Evolutionary conservation across 2,888 invertebrate genomes (phyloP).

Genomic region (Pegoplata infirma): DNA sequence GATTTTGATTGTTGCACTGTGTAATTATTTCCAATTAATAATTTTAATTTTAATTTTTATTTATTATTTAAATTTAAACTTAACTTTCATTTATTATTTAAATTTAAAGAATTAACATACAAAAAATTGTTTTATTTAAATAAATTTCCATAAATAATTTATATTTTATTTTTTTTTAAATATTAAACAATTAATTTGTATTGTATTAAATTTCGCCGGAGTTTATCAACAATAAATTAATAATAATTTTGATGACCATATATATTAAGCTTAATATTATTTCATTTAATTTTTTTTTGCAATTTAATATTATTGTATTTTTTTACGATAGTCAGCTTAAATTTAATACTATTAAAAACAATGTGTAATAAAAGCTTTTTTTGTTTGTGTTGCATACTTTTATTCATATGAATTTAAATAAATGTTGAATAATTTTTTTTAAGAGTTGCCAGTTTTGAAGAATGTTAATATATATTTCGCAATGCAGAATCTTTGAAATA

Average conservation of each 20-base stretch:
- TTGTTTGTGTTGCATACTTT: not conserved
- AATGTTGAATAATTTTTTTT: not conserved
- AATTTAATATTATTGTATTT: not conserved
- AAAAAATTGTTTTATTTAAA: not conserved
- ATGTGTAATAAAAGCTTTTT: conserved; percentile 18
- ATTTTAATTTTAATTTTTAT: too few relatives aligned
- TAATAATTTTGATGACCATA: not conserved
- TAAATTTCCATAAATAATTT: not conserved
- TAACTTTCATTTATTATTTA: too few relatives aligned
- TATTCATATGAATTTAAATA: not conserved
- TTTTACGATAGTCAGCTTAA: conserved; percentile 1
- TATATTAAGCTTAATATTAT: not conserved
- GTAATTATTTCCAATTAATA: too few relatives aligned
- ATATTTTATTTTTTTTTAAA: not conserved
- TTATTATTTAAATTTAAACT: too few relatives aligned
- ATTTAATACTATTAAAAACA: conserved; percentile 24
- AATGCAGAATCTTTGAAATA: too few relatives aligned
- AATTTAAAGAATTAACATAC: too few relatives aligned
- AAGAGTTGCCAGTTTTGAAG: not conserved
- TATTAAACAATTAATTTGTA: not conserved
- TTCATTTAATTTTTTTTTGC: not conserved
- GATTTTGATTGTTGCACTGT: too few relatives aligned
- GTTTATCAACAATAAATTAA: not conserved
- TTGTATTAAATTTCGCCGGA: too few relatives aligned
- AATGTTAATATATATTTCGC: too few relatives aligned